A percentile compares a stretch with the other conserved stretches of the same genome.
These are phyloP conservation scores for Pararge aegeria DNA, from an alignment of 1,140 invertebrate species.

Conservation along the genomic window DNA sequence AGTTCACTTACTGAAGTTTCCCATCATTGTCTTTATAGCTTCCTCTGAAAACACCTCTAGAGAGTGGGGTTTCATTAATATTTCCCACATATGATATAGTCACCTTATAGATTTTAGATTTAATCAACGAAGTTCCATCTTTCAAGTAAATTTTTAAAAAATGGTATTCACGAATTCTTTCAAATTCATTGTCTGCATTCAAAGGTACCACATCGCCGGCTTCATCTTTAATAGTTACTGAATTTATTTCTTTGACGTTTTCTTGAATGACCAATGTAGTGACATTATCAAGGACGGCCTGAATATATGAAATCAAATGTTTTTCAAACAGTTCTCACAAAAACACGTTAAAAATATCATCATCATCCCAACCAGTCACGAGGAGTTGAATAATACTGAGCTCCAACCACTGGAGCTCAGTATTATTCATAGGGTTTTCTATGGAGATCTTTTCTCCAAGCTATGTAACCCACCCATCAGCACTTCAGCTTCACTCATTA, in stretches of 20 bases:
- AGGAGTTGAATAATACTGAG: too few species aligned
- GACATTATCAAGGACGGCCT: slow-evolving; percentile 47
- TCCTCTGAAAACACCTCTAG: slow-evolving; percentile 66
- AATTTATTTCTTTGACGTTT: slow-evolving; percentile 56
- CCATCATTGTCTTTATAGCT: slow-evolving; percentile 52
- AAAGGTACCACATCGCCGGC: slow-evolving; percentile 29
- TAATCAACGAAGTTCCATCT: slow-evolving; percentile 41
- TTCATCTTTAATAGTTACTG: slow-evolving; percentile 39
- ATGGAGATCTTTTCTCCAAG: too few species aligned
- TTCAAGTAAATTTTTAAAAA: slow-evolving; percentile 58
- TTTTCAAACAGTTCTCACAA: too few species aligned
- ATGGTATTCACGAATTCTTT: slow-evolving; percentile 49
- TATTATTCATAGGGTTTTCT: too few species aligned
- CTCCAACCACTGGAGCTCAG: too few species aligned
- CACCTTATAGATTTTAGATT: slow-evolving; percentile 42
- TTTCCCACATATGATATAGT: slow-evolving; percentile 57
- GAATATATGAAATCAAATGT: slow-evolving; percentile 25
- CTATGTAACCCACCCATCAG: too few species aligned
- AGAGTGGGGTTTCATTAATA: slow-evolving; percentile 70
- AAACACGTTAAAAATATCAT: too few species aligned
- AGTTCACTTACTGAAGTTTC: slow-evolving; percentile 51
- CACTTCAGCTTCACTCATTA: too few species aligned
- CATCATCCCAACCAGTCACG: too few species aligned
- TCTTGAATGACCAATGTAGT: slow-evolving; percentile 52
- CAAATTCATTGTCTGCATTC: slow-evolving; percentile 37